Evolutionary conservation across 2,888 invertebrate genomes (phyloP).

Genomic region (Ormyrus rosae): DNA sequence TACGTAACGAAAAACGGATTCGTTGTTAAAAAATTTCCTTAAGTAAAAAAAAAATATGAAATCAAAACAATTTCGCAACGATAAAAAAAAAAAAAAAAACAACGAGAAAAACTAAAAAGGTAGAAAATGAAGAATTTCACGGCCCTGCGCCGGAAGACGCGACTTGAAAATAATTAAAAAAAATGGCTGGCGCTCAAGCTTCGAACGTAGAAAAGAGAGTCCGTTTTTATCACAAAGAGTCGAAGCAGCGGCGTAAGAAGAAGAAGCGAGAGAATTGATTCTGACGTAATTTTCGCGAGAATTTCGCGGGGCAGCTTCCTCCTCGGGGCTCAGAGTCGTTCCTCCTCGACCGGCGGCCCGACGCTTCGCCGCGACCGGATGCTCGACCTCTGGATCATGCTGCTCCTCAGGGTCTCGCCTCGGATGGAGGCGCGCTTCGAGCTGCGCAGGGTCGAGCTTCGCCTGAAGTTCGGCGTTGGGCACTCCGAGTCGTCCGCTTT

Average conservation of each 20-base stretch:
- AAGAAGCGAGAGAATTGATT: background rate
- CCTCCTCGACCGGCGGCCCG: conserved; percentile 65
- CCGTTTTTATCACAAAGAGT: background rate
- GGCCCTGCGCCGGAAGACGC: background rate
- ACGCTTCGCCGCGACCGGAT: conserved; percentile 75
- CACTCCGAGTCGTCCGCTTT: conserved; percentile 72
- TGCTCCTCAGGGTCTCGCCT: conserved; percentile 82
- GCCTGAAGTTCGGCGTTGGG: conserved; percentile 66
- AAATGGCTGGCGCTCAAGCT: background rate
- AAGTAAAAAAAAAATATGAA: too few species aligned
- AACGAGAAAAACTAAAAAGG: too few species aligned
- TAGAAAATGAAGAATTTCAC: too few species aligned
- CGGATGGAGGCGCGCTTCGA: conserved; percentile 81
- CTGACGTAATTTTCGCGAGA: too few species aligned
- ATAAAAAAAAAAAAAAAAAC: too few species aligned
- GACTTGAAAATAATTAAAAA: background rate
- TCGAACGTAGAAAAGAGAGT: background rate
- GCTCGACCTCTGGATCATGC: conserved; percentile 77
- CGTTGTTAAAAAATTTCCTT: too few species aligned
- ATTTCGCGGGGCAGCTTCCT: too few species aligned
- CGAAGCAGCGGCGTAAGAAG: background rate
- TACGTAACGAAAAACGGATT: too few species aligned
- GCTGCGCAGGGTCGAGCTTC: conserved; percentile 74
- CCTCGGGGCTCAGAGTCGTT: conserved; percentile 41
- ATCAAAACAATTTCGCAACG: too few species aligned